These are phyloP conservation scores for Silurus meridionalis DNA, from an alignment of 2,113 vertebrate genomes.

Conservation along the genomic window DNA sequence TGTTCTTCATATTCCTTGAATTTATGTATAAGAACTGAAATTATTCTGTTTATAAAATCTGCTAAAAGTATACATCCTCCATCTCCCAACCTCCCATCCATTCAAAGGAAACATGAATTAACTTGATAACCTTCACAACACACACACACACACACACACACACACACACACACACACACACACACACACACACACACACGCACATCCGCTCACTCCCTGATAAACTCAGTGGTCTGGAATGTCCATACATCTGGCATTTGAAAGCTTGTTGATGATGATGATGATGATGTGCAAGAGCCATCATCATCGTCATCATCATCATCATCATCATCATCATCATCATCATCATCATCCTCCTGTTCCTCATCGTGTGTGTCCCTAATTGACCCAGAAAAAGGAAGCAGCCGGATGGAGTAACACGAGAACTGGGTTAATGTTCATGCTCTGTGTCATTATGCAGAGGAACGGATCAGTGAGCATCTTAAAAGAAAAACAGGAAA, in stretches of 20 bases:
- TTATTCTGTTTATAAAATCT: background rate
- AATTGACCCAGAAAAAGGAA: conserved; percentile 43
- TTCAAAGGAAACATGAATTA: background rate
- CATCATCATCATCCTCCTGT: background rate
- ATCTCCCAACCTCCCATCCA: background rate
- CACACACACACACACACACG: conserved; percentile 9
- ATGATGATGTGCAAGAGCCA: background rate
- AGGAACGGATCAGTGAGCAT: conserved; percentile 39
- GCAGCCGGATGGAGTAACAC: background rate
- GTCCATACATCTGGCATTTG: conserved; percentile 40
- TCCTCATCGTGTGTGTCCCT: background rate
- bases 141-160: background rate
- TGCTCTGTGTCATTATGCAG: conserved; percentile 35
- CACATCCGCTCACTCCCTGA: conserved; percentile 16
- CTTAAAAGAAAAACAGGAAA: conserved; percentile 26
- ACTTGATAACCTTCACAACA: background rate
- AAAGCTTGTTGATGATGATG: conserved; percentile 31
- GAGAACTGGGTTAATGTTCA: conserved; percentile 28
- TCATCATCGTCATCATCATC: conserved; percentile 3
- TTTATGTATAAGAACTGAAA: background rate
- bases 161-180: conserved; percentile 28
- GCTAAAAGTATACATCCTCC: background rate
- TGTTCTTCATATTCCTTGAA: background rate
- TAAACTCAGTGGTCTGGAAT: conserved; percentile 40
- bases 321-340: background rate